Percentiles rank a stretch among this genome's conserved stretches.
These are phyloP conservation scores for Atta cephalotes DNA, from an alignment of 1,140 invertebrate genomes.

Conservation along the genomic window DNA sequence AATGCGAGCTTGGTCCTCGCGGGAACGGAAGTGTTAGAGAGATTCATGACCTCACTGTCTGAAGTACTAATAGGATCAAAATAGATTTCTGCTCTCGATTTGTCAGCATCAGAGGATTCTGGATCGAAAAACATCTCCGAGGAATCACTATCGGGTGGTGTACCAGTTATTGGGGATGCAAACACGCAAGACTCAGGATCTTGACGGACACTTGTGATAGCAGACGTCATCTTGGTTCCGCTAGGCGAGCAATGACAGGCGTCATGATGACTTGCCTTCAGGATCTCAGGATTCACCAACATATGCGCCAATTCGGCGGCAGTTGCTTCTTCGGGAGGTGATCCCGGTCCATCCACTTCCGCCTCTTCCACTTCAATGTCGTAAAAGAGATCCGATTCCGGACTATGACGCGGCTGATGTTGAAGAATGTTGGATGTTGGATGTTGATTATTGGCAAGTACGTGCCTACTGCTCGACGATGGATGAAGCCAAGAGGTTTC, in stretches of 20 bases:
- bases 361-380: conserved; percentile 88
- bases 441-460: conserved; percentile 58
- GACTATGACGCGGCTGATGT: conserved; percentile 84
- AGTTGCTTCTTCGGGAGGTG: conserved; percentile 88
- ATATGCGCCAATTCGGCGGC: conserved; percentile 78
- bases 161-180: conserved; percentile 77
- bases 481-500: conserved; percentile 80
- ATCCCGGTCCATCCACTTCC: conserved; percentile 87
- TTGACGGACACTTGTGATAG: conserved; percentile 75
- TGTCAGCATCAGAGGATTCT: conserved; percentile 82
- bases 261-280: conserved; percentile 71
- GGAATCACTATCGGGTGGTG: conserved; percentile 82
- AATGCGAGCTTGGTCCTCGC: not conserved
- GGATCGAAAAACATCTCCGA: conserved; percentile 87
- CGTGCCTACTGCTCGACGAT: conserved; percentile 47
- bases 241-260: conserved; percentile 73
- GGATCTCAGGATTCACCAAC: conserved; percentile 68
- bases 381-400: conserved; percentile 86
- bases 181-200: conserved; percentile 87
- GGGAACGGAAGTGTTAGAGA: conserved; percentile 47
- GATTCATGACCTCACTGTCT: conserved; percentile 74
- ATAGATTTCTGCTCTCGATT: conserved; percentile 73
- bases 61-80: conserved; percentile 78
- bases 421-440: conserved; percentile 66
- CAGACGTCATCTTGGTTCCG: conserved; percentile 81